These are phyloP conservation scores for Chironomus tentans DNA, from an alignment of 2,888 invertebrate species.

Conservation along the genomic window DNA sequence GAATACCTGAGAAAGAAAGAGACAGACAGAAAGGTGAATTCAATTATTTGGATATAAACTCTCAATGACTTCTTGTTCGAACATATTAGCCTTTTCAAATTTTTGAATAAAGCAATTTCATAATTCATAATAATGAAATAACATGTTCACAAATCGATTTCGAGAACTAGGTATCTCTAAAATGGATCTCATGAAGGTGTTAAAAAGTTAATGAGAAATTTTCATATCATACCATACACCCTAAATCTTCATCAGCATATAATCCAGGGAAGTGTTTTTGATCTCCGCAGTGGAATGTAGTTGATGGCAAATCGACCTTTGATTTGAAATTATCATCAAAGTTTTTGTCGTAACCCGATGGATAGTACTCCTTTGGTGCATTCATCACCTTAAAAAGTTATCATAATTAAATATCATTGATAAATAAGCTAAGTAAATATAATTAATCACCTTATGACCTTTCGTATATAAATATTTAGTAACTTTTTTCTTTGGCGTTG, in stretches of 20 bases:
- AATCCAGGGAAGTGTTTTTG: conserved; percentile 86
- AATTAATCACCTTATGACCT: not conserved
- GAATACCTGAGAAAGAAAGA: conserved; percentile 55
- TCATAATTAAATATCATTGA: not conserved
- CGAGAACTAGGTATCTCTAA: no score
- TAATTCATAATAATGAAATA: no score
- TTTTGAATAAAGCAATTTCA: no score
- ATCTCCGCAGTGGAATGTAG: conserved; percentile 75
- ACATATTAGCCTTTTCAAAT: not conserved
- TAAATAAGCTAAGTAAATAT: not conserved
- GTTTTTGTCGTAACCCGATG: conserved; percentile 79
- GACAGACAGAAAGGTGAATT: conserved; percentile 34
- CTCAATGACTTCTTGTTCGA: not conserved
- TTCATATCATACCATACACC: conserved; percentile 67
- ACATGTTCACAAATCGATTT: no score
- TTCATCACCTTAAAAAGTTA: conserved; percentile 64
- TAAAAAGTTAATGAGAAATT: no score
- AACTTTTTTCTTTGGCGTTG: not conserved
- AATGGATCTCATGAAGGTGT: no score
- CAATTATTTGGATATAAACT: not conserved
- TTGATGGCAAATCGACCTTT: conserved; percentile 73
- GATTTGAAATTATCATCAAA: conserved; percentile 82
- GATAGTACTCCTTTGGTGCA: conserved; percentile 80
- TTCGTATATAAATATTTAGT: not conserved
- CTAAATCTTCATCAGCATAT: conserved; percentile 78